Conservation (phyloP, 2,888 invertebrate species). For the Lasius platythorax region DNA sequence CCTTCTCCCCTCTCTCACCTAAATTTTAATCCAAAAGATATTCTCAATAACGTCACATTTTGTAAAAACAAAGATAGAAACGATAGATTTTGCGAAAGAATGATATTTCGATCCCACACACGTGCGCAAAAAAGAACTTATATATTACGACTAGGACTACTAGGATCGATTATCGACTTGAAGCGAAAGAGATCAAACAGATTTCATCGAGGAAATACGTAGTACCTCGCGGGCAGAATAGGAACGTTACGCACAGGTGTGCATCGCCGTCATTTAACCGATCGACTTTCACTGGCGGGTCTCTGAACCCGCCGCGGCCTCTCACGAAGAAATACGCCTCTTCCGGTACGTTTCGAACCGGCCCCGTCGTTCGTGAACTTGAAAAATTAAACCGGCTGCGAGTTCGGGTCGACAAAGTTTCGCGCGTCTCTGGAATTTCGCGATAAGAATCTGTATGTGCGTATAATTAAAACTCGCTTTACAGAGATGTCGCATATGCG, state of each 20-base stretch:
- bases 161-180: constrained; percentile 4
- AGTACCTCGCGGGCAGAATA: constrained; percentile 31
- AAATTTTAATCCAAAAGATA: not conserved
- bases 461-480: constrained; percentile 35
- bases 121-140: not conserved
- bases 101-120: not conserved
- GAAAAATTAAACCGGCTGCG: constrained; percentile 70
- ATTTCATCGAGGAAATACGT: constrained; percentile 26
- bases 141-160: not conserved
- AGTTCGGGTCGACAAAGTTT: constrained; percentile 54
- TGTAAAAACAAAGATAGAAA: not conserved
- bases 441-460: constrained; percentile 14
- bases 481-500: not conserved
- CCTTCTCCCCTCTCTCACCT: not conserved
- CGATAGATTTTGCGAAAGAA: not conserved
- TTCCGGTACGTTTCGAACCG: constrained; percentile 64
- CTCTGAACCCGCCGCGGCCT: constrained; percentile 77
- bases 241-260: constrained; percentile 67
- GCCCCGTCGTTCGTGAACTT: constrained; percentile 78
- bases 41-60: not conserved
- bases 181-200: constrained; percentile 42
- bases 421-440: constrained; percentile 46
- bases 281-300: constrained; percentile 83
- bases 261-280: constrained; percentile 67
- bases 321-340: constrained; percentile 53